These are phyloP conservation scores for Emys orbicularis DNA, from an alignment of 2,797 vertebrate genomes.

Conservation along the genomic window DNA sequence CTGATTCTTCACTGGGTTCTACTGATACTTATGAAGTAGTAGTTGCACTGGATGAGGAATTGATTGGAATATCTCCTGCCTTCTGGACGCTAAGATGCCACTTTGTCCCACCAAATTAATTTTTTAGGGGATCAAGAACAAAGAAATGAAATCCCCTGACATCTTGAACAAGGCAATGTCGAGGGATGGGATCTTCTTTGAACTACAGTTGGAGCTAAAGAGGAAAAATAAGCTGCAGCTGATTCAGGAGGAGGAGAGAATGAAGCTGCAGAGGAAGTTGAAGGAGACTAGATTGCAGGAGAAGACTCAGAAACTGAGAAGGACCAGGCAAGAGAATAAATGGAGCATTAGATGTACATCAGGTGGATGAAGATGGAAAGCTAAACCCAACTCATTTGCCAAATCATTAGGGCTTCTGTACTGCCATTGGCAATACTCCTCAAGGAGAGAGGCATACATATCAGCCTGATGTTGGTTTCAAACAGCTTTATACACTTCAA, in stretches of 20 bases:
- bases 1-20: not conserved
- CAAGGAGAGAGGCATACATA: not conserved
- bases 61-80: not conserved
- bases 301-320: not conserved
- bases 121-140: constrained; percentile 50
- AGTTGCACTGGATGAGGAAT: not conserved
- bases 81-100: constrained; percentile 16
- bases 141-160: not conserved
- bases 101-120: constrained; percentile 35
- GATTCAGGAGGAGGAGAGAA: not conserved
- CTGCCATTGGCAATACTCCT: not conserved
- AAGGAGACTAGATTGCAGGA: not conserved
- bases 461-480: not conserved
- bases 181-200: not conserved
- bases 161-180: not conserved
- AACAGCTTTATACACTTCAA: constrained; percentile 3
- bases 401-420: not conserved
- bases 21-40: not conserved
- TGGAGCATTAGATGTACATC: not conserved
- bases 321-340: constrained; percentile 3
- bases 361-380: not conserved
- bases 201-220: not conserved
- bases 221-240: not conserved
- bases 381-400: not conserved
- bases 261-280: not conserved